These are phyloP conservation scores for Xylophagus ater DNA, from an alignment of 2,888 invertebrate species.

Conservation along the genomic window DNA sequence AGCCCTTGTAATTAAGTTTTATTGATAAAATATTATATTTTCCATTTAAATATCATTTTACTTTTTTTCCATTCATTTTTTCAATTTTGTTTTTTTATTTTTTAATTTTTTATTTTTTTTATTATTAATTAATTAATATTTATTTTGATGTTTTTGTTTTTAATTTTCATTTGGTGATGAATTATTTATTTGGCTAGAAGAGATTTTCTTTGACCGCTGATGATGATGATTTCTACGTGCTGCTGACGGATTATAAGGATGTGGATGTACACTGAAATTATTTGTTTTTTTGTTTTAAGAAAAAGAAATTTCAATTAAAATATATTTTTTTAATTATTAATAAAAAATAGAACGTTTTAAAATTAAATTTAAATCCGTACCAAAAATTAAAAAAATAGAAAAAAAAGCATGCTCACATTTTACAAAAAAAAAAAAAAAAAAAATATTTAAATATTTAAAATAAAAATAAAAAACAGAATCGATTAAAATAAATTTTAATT, in stretches of 20 bases:
- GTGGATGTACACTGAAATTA: conserved; percentile 34
- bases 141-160: conserved; percentile 4
- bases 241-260: conserved; percentile 36
- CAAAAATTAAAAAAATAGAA: conserved; percentile 1
- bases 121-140: no score
- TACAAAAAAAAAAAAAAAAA: neutral
- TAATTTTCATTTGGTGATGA: conserved; percentile 20
- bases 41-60: no score
- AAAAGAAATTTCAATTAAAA: conserved; percentile 5
- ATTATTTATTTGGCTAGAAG: conserved; percentile 21
- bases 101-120: no score
- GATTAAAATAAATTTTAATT: no score
- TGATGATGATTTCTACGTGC: conserved; percentile 33
- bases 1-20: no score
- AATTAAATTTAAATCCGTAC: conserved; percentile 1
- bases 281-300: no score
- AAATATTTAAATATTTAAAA: neutral
- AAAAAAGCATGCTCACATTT: neutral
- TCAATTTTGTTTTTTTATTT: no score
- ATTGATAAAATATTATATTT: no score
- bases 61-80: no score
- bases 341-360: neutral
- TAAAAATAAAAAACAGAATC: neutral
- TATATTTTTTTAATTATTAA: neutral
- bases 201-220: conserved; percentile 22